Base-by-base conservation (phyloP, 2,888 invertebrate species). In the Priocnemis perturbator region DNA sequence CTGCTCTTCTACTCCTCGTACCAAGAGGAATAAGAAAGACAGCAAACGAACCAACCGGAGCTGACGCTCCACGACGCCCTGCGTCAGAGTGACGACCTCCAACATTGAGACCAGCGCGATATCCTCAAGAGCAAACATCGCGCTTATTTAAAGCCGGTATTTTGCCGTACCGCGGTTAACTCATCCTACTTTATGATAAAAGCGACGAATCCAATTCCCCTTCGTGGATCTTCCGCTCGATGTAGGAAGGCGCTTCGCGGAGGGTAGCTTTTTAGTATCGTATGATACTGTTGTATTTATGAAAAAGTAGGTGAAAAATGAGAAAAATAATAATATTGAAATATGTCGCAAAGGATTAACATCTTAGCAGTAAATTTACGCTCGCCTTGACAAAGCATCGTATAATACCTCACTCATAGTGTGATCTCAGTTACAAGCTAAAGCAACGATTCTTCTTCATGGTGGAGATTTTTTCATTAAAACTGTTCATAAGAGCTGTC, bases 91-190 rank as follows among this genome's bases (percentile, higher is more conserved):
- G 37, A 45, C 74, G 73, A 70, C 65, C 70, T 64, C 66, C 73
- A 63, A 57, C 67, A 76, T 76, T 61, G 76, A 64, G 76, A 73
- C 60, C 69, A 61, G 37, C 52, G 62, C 60, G 60, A 73, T 64
- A 78, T 78, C 81, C 82, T 69, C 79, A 71, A 82, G 74, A 75
- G 79, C 83, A 84, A 84, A 84, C 84, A 84, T 77, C 77, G 80
- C 78, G 83, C 79, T 84, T 84, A 83, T 84, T 83, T 84, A 84
- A 82, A 84, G 83, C 82, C 67, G 69, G 65, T 78, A 81, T 76
- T 76, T 78, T 70, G 73, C 73, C 67, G 73, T 59, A 69, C 69
- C 47, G 62, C 83, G 78, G 83, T 81, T 78, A 82, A 82, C 74
- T 78, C 79, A 75, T 70, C 74, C 70, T 74, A 82, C 78, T 83